Base-by-base conservation (phyloP, 2,888 invertebrate genomes). In the Lypha dubia region DNA sequence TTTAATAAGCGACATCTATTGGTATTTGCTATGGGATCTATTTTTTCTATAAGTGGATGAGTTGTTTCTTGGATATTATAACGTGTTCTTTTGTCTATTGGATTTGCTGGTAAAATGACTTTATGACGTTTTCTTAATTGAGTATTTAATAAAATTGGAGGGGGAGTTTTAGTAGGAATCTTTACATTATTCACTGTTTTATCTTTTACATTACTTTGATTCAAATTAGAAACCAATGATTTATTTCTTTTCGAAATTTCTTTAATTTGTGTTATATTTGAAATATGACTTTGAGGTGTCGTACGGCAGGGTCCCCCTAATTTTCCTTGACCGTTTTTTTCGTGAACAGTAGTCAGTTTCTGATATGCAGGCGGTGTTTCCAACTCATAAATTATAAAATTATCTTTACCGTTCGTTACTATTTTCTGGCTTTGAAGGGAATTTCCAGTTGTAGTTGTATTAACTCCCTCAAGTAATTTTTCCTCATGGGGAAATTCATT, bases 321-420 rank as follows among this genome's bases (percentile, higher is more conserved):
- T 22, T 13, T 15, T 11, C 17, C 35, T 38, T 38, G 3, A 0
- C 3, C 41, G 7, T 0, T 38, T 28, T 38, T 24, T 41, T 35
- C 13, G 11, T 15, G 4, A 13, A 44, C 7, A 7, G n/a, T 0
- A 15, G 28, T n/a, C 8, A 20, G 5, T 15, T 22, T 38, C 22
- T 58, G n/a, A 20, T 5, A 22, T 15, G 28, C n/a, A 1, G 38
- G 20, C 22, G 46, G 51, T 56, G 74, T 28, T 53, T 84, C 79
- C 24, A 84, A 79, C 76, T 87, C 83, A 51, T 86, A 81, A 15
- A 86, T 79, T 9, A 86, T n/a, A 77, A 86, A 86, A 22, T 46
- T 73, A 46, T 85, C 56, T 17, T 51, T 44, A 7, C 20, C n/a
- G 20, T 11, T 20, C 49, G 63, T 4, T 63, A 6, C 8, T 0